These are phyloP conservation scores for Lasaia peninsularis DNA, from an alignment of 1,140 invertebrate genomes.

Conservation along the genomic window DNA sequence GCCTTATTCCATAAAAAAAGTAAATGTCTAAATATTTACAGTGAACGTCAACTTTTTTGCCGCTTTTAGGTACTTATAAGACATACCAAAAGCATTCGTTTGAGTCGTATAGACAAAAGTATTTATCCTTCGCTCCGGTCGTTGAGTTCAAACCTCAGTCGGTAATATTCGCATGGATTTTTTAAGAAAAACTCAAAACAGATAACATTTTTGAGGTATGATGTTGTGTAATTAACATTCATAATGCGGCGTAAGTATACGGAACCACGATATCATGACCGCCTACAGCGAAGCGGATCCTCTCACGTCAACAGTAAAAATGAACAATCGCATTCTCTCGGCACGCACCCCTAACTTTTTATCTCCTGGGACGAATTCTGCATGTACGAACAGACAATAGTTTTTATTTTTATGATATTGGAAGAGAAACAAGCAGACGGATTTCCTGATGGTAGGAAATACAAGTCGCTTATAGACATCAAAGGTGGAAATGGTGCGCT, in stretches of 20 bases:
- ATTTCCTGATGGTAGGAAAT: no score
- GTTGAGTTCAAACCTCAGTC: neutral
- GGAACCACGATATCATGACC: constrained; percentile 40
- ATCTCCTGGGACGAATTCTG: constrained; percentile 13
- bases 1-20: no score
- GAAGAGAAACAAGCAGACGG: no score
- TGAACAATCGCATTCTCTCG: constrained; percentile 28
- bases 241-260: constrained; percentile 34
- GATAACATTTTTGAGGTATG: constrained; percentile 5
- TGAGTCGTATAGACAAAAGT: no score
- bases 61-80: no score
- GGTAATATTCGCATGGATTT: neutral
- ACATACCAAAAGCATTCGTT: no score
- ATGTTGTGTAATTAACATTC: constrained; percentile 24
- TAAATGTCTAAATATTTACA: no score
- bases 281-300: constrained; percentile 40
- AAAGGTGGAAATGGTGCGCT: no score
- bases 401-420: neutral
- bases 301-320: constrained; percentile 34
- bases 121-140: no score
- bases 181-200: neutral
- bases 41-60: no score
- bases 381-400: constrained; percentile 7
- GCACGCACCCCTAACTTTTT: constrained; percentile 29
- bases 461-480: no score